Percentiles rank a stretch among this genome's conserved stretches.
Evolutionary conservation across 2,888 invertebrate genomes (phyloP).

Genomic region (Plagodis pulveraria): DNA sequence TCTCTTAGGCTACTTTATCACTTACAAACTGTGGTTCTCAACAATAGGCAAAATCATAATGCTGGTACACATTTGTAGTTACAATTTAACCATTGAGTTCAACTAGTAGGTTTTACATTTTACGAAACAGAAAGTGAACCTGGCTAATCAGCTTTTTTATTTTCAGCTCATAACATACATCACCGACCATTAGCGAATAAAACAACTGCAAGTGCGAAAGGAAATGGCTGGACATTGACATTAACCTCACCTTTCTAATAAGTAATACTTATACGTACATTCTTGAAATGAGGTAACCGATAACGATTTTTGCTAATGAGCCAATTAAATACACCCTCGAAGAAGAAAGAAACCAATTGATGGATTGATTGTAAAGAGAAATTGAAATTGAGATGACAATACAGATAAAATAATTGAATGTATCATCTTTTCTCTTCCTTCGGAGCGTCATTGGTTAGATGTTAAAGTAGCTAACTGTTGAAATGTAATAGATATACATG

Average conservation of each 20-base stretch:
- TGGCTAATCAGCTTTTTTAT: constrained; percentile 51
- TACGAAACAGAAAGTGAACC: constrained; percentile 42
- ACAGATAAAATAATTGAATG: constrained; percentile 21
- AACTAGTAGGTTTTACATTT: neutral
- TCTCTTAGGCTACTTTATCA: too few relatives aligned
- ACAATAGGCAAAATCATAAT: too few relatives aligned
- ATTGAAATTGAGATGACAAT: constrained; percentile 21
- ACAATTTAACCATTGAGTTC: too few relatives aligned
- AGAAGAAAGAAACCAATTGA: constrained; percentile 18
- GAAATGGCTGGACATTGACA: constrained; percentile 40
- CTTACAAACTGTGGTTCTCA: too few relatives aligned
- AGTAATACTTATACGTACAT: neutral
- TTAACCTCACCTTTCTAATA: constrained; percentile 14
- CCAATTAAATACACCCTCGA: constrained; percentile 14
- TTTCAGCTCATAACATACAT: constrained; percentile 47
- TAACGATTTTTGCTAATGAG: constrained; percentile 5
- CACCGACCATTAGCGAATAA: constrained; percentile 41
- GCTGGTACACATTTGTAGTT: too few relatives aligned
- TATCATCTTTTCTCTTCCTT: neutral
- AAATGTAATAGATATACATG: too few relatives aligned
- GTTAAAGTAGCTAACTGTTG: too few relatives aligned
- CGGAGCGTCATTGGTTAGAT: too few relatives aligned
- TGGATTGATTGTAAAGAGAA: constrained; percentile 16
- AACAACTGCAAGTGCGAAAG: constrained; percentile 40
- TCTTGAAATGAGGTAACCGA: constrained; percentile 11